These are phyloP conservation scores for Dynastes maya DNA, from an alignment of 2,888 invertebrate genomes.

Conservation along the genomic window DNA sequence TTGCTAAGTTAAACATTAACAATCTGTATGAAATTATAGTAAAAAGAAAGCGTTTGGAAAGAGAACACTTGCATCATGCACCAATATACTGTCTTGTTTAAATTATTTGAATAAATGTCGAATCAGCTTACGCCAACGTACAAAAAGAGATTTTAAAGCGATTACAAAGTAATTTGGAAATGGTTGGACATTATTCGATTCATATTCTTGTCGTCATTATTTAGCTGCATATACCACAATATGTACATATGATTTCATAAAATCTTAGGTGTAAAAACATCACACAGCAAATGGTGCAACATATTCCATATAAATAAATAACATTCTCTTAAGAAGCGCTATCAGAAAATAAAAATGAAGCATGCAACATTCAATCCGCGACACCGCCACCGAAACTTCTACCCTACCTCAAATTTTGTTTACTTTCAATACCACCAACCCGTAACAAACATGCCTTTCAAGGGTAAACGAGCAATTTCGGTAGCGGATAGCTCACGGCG, in stretches of 20 bases:
- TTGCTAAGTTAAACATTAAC: no score
- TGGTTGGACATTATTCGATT: no score
- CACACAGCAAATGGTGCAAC: constrained; percentile 42
- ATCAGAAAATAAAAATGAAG: constrained; percentile 11
- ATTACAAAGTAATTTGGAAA: no score
- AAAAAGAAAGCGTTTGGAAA: no score
- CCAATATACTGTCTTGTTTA: no score
- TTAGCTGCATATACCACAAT: constrained; percentile 18
- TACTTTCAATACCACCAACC: not conserved
- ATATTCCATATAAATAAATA: constrained; percentile 42
- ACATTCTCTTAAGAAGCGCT: constrained; percentile 31
- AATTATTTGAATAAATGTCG: no score
- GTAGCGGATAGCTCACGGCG: constrained; percentile 1
- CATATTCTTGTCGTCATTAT: not conserved
- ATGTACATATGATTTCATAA: constrained; percentile 25
- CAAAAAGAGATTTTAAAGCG: no score
- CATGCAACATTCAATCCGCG: constrained; percentile 39
- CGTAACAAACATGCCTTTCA: constrained; percentile 1
- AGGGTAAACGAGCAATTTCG: constrained; percentile 29
- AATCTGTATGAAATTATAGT: no score
- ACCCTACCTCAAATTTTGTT: not conserved
- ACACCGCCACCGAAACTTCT: constrained; percentile 29
- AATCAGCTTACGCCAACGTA: no score
- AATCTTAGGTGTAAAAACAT: constrained; percentile 44
- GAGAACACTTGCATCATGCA: no score